Base-by-base conservation (phyloP, 2,797 vertebrate species). In the Arnoldichthys spilopterus region DNA sequence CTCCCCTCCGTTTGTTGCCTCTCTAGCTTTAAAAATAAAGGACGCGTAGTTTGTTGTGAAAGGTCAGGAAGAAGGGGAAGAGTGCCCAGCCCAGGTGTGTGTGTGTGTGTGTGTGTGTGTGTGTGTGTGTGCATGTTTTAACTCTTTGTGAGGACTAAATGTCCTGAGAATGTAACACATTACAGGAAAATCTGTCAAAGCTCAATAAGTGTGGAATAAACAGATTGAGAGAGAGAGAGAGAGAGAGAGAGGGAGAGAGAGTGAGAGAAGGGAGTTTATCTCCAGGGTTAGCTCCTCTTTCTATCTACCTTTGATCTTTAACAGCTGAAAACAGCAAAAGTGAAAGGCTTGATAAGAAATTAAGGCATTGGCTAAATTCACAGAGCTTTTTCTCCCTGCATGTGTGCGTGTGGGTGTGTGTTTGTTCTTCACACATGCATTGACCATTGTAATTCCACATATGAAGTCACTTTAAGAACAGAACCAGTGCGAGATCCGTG, bases 361-460 rank as follows among this genome's bases (percentile, higher is more conserved):
- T 78, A 83, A 51, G 77, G 75, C 77, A 77, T 71, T 72, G 82
- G 81, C 69, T 85, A 76, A 79, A 81, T 67, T 66, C 73, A 22
- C 71, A 72, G 49, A 61, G 37, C 67, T 61, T 54, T 70, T 43
- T 12, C 20, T 53, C 6, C 8, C 24, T 32, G 54, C 51, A 43
- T 63, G 43, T 49, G 72, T 63, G 26, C 51, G 72, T 74, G 72
- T 62, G 72, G 47, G 58, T 51, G 68, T 72, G 59, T 43, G 53
- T 59, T 59, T 67, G 68, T 68, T 79, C 74, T 80, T 53, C 64
- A 34, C 59, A n/a, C 53, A n/a, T 34, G 54, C 87, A 86, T 87
- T 88, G 84, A 87, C 87, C 84, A 84, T 68, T 54, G 54, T 83
- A 74, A 82, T 85, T 80, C 80, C 20, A 56, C 67, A 76, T 84